Evolutionary conservation across 1,140 invertebrate genomes (phyloP), one percentile per base, ranked within the genome.

Genomic region (Papilio aristodemus): DNA sequence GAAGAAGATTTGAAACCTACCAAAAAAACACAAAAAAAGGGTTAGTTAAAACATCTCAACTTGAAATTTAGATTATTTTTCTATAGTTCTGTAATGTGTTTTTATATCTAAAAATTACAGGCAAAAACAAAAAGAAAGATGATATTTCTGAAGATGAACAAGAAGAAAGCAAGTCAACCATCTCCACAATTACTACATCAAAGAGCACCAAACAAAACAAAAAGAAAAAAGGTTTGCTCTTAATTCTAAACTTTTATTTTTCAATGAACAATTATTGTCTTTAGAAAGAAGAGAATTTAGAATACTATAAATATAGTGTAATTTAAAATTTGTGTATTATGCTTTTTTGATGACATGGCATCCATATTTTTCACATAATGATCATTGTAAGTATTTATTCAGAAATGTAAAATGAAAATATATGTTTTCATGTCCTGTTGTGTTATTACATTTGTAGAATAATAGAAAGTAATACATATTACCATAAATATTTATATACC

Each of bases 1-100:
- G 93, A 93, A 54, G 80, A 92, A 43, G 79, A 90, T 25, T 80
- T 82, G 41, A 85, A 92, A 71, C 87, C 87, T 25, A 72, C 83
- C 3, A 93, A 92, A 77, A 89, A 93, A 77, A 79, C 87, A 50
- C 85, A 92, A 76, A 92, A 94, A 71, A 93, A 93, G 90, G 91
- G 92, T 93, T 71, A 70, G 71, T 64, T 10, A 27, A 8, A 43
- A 7, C 36, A 32, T 68, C 11, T 13, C 14, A 43, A 36, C 22
- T 59, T n/a, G 46, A 22, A 27, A 54, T 58, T 38, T 64, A 60
- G 58, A 71, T 25, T 25, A 57, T 36, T 41, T 63, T 41, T 43
- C 41, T 46, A 63, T 43, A 32, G 32, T 13, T 54, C 64, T 66
- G 63, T 46, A 5, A 25, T 10, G 14, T 67, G 27, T 59, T 27